Percentiles rank a stretch among this genome's conserved stretches.
phyloP scores from a whole-genome alignment of 2,888 invertebrate genomes.

The Morinoia aosen region DNA sequence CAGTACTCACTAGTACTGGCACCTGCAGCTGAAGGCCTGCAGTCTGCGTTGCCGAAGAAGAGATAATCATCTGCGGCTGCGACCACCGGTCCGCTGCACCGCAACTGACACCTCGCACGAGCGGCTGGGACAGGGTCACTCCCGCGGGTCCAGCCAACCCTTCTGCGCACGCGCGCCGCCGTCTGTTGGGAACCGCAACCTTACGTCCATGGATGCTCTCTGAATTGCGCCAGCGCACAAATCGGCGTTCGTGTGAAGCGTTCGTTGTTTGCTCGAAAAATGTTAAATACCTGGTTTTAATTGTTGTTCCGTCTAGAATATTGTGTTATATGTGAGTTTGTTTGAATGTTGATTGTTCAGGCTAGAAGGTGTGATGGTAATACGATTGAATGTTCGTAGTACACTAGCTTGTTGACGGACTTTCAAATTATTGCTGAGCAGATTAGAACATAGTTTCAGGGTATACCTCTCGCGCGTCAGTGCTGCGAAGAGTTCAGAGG shows the following conservation, averaged over 20 bases:
- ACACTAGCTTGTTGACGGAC: too few relatives aligned
- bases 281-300: not conserved
- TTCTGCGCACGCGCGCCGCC: not conserved
- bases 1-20: not conserved
- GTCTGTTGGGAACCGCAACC: not conserved
- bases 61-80: not conserved
- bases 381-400: too few relatives aligned
- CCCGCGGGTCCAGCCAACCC: not conserved
- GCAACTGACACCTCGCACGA: constrained; percentile 1
- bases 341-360: too few relatives aligned
- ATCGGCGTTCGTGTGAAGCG: not conserved
- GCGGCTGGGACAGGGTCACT: not conserved
- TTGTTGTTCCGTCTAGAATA: too few relatives aligned
- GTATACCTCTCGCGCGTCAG: too few relatives aligned
- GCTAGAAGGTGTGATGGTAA: too few relatives aligned
- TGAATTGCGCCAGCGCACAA: not conserved
- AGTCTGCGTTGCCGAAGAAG: not conserved
- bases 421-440: too few relatives aligned
- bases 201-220: not conserved
- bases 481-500: too few relatives aligned
- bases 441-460: too few relatives aligned
- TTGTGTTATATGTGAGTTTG: too few relatives aligned
- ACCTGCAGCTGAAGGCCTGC: not conserved
- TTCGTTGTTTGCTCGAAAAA: not conserved
- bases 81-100: not conserved